Conservation (phyloP, 2,888 invertebrate species). For the Ctenicera cuprea region DNA sequence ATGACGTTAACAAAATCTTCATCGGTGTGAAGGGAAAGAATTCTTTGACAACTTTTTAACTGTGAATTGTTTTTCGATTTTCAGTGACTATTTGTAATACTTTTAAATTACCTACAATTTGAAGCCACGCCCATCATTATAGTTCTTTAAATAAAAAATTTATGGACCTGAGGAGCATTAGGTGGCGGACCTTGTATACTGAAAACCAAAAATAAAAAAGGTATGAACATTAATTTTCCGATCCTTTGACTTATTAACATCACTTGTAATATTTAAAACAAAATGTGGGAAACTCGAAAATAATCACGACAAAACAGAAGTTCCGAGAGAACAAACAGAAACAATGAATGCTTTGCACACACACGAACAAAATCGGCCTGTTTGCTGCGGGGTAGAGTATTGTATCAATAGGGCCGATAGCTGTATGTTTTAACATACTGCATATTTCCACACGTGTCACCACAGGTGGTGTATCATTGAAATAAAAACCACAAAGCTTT, state of each 20-base stretch:
- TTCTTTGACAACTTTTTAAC: no score
- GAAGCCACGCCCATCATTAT: no score
- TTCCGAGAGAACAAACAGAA: constrained; percentile 18
- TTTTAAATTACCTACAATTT: no score
- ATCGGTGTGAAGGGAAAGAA: no score
- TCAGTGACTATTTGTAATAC: no score
- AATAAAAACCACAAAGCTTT: constrained; percentile 47
- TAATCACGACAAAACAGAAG: constrained; percentile 2
- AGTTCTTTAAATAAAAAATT: no score
- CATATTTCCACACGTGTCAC: constrained; percentile 48
- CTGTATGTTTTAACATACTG: constrained; percentile 37
- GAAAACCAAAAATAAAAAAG: no score
- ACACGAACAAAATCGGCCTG: constrained; percentile 31
- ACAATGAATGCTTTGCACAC: constrained; percentile 34
- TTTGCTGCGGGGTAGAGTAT: constrained; percentile 19
- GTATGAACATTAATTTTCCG: no score
- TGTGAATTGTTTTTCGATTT: no score
- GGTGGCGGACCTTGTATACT: no score
- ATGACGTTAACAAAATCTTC: no score
- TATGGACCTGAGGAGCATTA: no score
- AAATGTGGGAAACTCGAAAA: not conserved
- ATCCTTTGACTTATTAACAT: not conserved
- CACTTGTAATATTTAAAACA: not conserved
- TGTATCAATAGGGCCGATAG: constrained; percentile 34
- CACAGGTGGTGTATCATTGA: constrained; percentile 47